Conservation (phyloP, 2,888 invertebrate species). For the Thecophora atra region DNA sequence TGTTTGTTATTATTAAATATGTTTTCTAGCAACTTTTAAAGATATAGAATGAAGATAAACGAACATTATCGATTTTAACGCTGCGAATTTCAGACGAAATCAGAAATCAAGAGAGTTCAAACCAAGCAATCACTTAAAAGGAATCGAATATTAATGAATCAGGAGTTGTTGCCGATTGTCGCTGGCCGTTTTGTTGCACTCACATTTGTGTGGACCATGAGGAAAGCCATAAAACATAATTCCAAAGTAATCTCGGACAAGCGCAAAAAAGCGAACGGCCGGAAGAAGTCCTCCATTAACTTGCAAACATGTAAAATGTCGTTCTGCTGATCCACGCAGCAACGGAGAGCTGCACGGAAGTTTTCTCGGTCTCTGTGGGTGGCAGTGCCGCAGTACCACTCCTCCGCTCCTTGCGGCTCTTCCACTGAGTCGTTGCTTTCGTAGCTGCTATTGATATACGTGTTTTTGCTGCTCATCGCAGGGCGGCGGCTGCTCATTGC, state of each 20-base stretch:
- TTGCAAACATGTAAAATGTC: slow-evolving; percentile 46
- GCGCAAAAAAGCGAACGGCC: slow-evolving; percentile 33
- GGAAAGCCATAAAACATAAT: slow-evolving; percentile 38
- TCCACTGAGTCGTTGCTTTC: neutral
- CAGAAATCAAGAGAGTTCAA: too few species aligned
- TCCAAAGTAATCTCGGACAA: slow-evolving; percentile 35
- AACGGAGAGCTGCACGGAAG: slow-evolving; percentile 39
- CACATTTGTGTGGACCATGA: slow-evolving; percentile 11
- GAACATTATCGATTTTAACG: too few species aligned
- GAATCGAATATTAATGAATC: neutral
- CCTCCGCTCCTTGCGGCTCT: neutral
- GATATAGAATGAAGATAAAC: too few species aligned
- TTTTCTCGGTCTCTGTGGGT: too few species aligned
- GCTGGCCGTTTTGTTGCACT: neutral
- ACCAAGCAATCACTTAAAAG: too few species aligned
- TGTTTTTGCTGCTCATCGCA: neutral
- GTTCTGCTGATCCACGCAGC: slow-evolving; percentile 49
- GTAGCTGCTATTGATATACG: neutral
- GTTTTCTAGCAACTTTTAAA: too few species aligned
- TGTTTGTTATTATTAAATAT: too few species aligned
- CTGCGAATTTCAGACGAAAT: too few species aligned
- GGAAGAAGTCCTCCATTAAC: slow-evolving; percentile 39
- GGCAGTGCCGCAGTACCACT: neutral
- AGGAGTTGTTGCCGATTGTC: neutral
- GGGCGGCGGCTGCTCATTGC: too few species aligned